Conservation (phyloP, 1,140 invertebrate genomes). For the Tetranychus cinnabarinus region DNA sequence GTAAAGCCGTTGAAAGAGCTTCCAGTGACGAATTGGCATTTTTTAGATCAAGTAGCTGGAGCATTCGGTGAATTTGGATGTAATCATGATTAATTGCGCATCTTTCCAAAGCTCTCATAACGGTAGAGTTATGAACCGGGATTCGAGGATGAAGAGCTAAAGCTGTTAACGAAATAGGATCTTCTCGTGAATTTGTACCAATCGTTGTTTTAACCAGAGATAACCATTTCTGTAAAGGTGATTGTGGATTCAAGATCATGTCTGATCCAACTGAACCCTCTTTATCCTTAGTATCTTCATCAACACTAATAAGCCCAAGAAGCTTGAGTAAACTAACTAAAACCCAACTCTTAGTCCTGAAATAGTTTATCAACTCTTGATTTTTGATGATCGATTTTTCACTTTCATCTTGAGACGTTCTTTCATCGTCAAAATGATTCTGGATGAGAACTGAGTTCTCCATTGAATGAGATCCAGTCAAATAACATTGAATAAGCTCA, state of each 20-base stretch:
- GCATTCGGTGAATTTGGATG: conserved; percentile 2
- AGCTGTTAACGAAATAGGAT: not conserved
- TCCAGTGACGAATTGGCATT: conserved; percentile 3
- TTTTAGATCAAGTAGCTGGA: not conserved
- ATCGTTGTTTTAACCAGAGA: conserved; percentile 1
- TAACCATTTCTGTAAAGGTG: conserved; percentile 4
- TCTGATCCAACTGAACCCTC: not conserved
- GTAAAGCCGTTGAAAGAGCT: conserved; percentile 2
- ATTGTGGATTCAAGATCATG: not conserved
- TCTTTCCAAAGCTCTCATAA: conserved; percentile 6
- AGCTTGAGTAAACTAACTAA: conserved; percentile 3
- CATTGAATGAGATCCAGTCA: not conserved
- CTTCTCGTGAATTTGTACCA: not conserved
- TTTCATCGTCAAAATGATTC: conserved; percentile 7
- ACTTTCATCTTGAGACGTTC: not conserved
- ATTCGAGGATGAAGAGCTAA: conserved; percentile 5
- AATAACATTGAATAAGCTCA: conserved; percentile 6
- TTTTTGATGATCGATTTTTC: not conserved
- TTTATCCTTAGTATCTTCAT: not conserved
- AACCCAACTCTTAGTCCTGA: conserved; percentile 4
- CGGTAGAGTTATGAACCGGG: not conserved
- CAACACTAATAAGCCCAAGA: not conserved
- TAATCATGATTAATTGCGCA: not conserved
- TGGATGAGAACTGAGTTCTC: not conserved
- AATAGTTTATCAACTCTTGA: conserved; percentile 6